phyloP scores from a whole-genome alignment of 2,888 invertebrate genomes.

The Danaus chrysippus region DNA sequence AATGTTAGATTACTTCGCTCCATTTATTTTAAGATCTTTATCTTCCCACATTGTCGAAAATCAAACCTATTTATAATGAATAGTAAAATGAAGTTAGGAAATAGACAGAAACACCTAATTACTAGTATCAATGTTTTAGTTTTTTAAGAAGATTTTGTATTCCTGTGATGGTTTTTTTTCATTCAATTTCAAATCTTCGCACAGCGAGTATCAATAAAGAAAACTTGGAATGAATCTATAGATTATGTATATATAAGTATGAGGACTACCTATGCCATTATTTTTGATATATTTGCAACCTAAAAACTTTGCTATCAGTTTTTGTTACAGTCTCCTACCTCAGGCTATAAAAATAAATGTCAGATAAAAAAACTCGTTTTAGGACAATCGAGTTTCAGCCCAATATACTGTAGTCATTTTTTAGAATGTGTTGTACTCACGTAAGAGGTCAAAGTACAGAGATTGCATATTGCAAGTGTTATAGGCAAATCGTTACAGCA shows the following conservation, averaged over 20 bases:
- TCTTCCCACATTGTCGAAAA: slow-evolving; percentile 16
- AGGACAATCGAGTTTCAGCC: neutral
- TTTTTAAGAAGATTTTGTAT: too few relatives aligned
- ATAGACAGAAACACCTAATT: too few relatives aligned
- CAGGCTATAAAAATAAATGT: neutral
- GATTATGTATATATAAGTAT: neutral
- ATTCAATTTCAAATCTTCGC: too few relatives aligned
- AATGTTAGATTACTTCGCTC: slow-evolving; percentile 19
- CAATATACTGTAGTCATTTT: neutral
- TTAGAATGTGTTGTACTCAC: neutral
- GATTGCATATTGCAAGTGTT: neutral
- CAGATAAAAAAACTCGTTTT: slow-evolving; percentile 5
- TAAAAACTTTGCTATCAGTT: neutral
- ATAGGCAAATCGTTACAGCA: too few relatives aligned
- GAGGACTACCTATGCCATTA: neutral
- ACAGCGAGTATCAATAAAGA: too few relatives aligned
- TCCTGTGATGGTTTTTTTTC: too few relatives aligned
- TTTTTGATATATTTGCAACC: neutral
- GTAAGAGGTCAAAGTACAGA: neutral
- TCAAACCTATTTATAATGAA: neutral
- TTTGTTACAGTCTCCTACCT: neutral
- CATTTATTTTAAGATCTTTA: slow-evolving; percentile 26
- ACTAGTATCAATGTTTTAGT: too few relatives aligned
- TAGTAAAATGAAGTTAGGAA: neutral
- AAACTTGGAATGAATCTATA: too few relatives aligned